phyloP scores from a whole-genome alignment of 2,113 vertebrate genomes.

The Archocentrus centrarchus region DNA sequence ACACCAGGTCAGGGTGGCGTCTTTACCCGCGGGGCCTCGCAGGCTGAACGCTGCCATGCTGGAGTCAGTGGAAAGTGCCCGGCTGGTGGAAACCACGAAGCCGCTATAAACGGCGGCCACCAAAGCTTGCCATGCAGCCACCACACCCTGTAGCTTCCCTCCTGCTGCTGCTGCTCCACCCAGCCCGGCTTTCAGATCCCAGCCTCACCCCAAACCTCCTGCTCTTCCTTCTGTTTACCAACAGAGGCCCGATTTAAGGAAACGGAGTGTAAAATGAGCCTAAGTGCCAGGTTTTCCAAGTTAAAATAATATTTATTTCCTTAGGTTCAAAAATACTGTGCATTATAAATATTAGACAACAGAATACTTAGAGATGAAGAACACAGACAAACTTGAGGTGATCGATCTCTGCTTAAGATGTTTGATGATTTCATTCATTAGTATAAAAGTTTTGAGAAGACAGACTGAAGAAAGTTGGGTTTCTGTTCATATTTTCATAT shows the following conservation, averaged over 20 bases:
- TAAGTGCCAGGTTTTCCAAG: slow-evolving; percentile 26
- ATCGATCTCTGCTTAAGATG: neutral
- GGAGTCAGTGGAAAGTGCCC: slow-evolving; percentile 65
- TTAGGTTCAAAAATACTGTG: slow-evolving; percentile 60
- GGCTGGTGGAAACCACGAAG: slow-evolving; percentile 72
- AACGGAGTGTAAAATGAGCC: neutral
- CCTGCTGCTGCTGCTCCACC: neutral
- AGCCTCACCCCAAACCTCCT: slow-evolving; percentile 16
- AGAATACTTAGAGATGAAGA: slow-evolving; percentile 55
- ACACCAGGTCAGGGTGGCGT: slow-evolving; percentile 5
- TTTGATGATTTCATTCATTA: neutral
- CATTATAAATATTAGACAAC: slow-evolving; percentile 79
- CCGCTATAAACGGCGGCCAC: slow-evolving; percentile 72
- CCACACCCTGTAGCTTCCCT: slow-evolving; percentile 65
- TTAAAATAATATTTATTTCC: slow-evolving; percentile 71
- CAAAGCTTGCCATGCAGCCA: slow-evolving; percentile 55
- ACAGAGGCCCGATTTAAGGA: neutral
- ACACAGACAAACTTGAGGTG: slow-evolving; percentile 22
- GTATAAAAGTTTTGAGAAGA: neutral
- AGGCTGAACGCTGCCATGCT: slow-evolving; percentile 21
- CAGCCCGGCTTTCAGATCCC: neutral
- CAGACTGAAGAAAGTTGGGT: neutral
- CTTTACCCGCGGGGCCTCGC: slow-evolving; percentile 14
- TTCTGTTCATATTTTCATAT: neutral
- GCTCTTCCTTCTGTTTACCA: neutral